These are phyloP conservation scores for Acholoe squamosa DNA, from an alignment of 2,888 invertebrate genomes.

Conservation along the genomic window DNA sequence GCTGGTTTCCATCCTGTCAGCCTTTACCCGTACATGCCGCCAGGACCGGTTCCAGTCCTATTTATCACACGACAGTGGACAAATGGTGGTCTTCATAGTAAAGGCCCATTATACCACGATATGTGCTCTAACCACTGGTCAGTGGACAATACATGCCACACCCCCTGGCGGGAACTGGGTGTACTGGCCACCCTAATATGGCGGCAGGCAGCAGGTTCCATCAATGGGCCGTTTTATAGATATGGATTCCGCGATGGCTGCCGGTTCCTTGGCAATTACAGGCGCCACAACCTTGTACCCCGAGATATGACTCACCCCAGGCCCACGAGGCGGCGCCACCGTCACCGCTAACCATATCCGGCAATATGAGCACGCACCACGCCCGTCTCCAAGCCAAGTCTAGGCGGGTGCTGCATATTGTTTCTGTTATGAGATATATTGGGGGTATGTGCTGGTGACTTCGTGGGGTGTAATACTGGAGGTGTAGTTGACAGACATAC, in stretches of 20 bases:
- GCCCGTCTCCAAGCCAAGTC: no score
- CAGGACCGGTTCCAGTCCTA: no score
- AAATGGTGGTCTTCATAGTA: not conserved
- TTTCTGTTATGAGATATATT: no score
- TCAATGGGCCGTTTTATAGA: conserved; percentile 40
- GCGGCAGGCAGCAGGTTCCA: not conserved
- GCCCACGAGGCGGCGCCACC: not conserved
- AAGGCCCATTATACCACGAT: no score
- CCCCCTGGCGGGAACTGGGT: not conserved
- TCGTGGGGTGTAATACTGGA: no score
- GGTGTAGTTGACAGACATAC: no score
- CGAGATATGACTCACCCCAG: conserved; percentile 32
- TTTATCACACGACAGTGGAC: not conserved
- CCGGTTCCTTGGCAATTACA: conserved; percentile 39
- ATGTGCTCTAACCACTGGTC: not conserved
- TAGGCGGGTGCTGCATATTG: no score
- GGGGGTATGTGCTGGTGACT: no score
- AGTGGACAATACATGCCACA: not conserved
- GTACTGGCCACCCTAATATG: not conserved
- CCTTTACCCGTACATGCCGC: no score
- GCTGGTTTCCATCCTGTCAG: no score
- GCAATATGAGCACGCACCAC: no score
- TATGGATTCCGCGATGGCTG: not conserved
- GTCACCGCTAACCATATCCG: not conserved
- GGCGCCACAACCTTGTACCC: not conserved